Percentiles rank a stretch among this genome's conserved stretches.
These are phyloP conservation scores for Drosophila acutilabella DNA, from an alignment of 2,888 invertebrate species.

Conservation along the genomic window DNA sequence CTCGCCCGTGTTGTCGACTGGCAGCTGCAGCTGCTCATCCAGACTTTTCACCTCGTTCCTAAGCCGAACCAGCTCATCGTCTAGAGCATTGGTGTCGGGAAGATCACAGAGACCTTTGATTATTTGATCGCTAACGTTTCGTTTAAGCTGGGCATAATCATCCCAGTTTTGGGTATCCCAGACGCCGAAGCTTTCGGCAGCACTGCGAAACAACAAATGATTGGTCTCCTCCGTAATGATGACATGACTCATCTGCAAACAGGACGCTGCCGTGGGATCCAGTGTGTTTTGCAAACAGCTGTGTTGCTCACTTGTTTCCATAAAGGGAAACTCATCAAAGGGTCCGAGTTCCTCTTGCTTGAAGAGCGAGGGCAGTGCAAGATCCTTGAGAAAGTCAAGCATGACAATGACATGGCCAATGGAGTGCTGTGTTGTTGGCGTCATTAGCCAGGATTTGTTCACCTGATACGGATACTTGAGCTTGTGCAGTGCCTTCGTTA, in stretches of 20 bases:
- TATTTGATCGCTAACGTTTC: constrained; percentile 65
- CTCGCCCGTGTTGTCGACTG: constrained; percentile 53
- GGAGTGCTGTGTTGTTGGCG: constrained; percentile 83
- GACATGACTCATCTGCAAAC: constrained; percentile 34
- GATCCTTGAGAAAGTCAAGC: constrained; percentile 82
- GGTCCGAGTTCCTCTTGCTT: constrained; percentile 14
- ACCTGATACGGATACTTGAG: constrained; percentile 83
- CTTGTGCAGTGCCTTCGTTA: constrained; percentile 77
- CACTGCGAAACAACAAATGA: constrained; percentile 59
- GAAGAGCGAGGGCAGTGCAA: constrained; percentile 59
- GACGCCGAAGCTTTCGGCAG: constrained; percentile 75
- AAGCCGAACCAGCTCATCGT: constrained; percentile 56
- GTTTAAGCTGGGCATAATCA: constrained; percentile 73
- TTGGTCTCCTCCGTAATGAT: constrained; percentile 72
- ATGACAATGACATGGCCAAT: constrained; percentile 82
- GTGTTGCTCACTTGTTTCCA: constrained; percentile 55
- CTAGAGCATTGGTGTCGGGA: constrained; percentile 50
- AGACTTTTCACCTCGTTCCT: constrained; percentile 51
- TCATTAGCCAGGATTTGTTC: constrained; percentile 84
- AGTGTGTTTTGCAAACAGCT: constrained; percentile 55
- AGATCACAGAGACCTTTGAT: constrained; percentile 66
- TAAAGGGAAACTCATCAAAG: constrained; percentile 56
- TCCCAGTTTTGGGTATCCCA: constrained; percentile 80
- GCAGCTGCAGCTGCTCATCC: constrained; percentile 46
- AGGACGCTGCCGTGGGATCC: constrained; percentile 48